Base-by-base conservation (phyloP, 2,113 vertebrate species). In the Pseudonaja textilis region DNA sequence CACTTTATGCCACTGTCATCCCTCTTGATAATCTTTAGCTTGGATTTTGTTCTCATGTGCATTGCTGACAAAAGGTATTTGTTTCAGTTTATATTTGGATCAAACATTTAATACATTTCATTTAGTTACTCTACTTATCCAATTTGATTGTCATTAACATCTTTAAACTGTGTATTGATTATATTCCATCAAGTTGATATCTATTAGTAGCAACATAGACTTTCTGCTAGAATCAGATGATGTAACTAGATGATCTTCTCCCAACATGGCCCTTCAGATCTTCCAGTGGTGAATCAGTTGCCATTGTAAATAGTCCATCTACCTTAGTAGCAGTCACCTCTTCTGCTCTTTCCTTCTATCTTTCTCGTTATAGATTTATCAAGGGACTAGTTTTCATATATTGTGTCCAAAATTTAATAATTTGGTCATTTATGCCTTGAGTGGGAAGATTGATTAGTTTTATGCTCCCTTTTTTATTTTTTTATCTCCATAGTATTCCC, bases 71-170 rank as follows among this genome's bases (percentile, higher is more conserved):
- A 39, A 89, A 10, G 29, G 26, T 50, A 10, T 94, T 93, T 94
- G 55, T 57, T 91, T 93, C 54, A 89, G 3, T 91, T 91, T 20
- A 1, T 90, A 94, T 89, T 95, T 94, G 45, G 29, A 90, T 88
- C 16, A 92, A 20, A 87, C 18, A 6, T 90, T 42, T 93, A 52
- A 25, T 85, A 4, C 22, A 39, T 45, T 25, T 87, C 18, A 90
- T 94, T 87, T 12, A 7, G 92, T 16, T 86, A 89, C n/a, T 54
- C 22, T 56, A 50, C 26, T 64, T 39, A 81, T 81, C 64, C 69
- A 81, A 81, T 74, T 74, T 91, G 93, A 45, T 16, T 89, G 45
- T 52, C 47, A n/a, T 90, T 90, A 61, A 87, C 22, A n/a, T 23
- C 1, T 29, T 10, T 39, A 59, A 20, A 12, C 23, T 88, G 4